Evolutionary conservation across 2,888 invertebrate species (phyloP).

Genomic region (Caenorhabditis afra): DNA sequence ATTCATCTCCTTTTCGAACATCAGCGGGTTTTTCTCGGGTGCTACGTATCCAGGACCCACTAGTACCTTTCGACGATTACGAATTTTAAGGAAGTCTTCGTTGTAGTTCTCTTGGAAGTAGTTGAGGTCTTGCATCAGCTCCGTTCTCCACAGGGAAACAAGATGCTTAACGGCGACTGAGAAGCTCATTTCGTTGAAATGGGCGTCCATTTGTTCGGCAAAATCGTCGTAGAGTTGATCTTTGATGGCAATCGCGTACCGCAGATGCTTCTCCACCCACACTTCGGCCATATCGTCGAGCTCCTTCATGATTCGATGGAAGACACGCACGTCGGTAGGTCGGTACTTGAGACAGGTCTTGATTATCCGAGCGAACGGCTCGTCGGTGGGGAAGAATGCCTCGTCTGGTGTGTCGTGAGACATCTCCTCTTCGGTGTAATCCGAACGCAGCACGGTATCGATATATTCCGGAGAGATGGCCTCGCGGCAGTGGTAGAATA

Average conservation of each 20-base stretch:
- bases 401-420: conserved; percentile 25
- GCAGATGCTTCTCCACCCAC: conserved; percentile 65
- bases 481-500: conserved; percentile 59
- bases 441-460: conserved; percentile 25
- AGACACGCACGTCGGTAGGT: conserved; percentile 58
- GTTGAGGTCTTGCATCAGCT: conserved; percentile 35
- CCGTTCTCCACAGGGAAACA: conserved; percentile 18
- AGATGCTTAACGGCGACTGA: conserved; percentile 9
- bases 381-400: conserved; percentile 29
- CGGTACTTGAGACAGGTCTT: conserved; percentile 45
- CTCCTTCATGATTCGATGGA: conserved; percentile 58
- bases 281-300: conserved; percentile 60
- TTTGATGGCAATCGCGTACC: conserved; percentile 60
- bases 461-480: conserved; percentile 30
- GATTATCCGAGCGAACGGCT: conserved; percentile 34
- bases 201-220: conserved; percentile 45
- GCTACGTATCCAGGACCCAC: conserved; percentile 42
- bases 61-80: not conserved
- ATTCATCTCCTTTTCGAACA: conserved; percentile 53
- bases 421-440: conserved; percentile 37
- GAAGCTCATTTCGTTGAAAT: conserved; percentile 29
- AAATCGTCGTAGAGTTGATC: conserved; percentile 54
- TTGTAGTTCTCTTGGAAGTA: conserved; percentile 35
- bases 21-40: conserved; percentile 3
- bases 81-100: conserved; percentile 11